Evolutionary conservation across 2,113 vertebrate species (phyloP).

Genomic region (Pungitius pungitius): DNA sequence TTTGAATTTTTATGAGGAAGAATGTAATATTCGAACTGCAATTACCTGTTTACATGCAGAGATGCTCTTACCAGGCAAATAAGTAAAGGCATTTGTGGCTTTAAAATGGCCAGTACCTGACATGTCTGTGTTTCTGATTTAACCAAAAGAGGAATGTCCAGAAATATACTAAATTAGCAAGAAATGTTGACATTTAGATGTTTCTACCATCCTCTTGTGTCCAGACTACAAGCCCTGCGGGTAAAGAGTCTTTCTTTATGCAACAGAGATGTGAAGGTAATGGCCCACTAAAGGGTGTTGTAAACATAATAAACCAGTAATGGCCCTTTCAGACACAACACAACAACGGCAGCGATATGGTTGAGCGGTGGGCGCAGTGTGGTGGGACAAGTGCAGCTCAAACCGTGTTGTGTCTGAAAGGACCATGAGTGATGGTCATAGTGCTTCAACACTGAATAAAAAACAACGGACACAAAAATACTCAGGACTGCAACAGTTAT

Average conservation of each 20-base stretch:
- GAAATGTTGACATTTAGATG: background rate
- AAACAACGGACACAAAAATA: background rate
- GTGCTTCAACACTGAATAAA: background rate
- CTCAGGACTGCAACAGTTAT: background rate
- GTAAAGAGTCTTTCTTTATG: background rate
- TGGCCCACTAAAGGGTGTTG: background rate
- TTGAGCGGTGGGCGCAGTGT: background rate
- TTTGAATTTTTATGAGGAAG: background rate
- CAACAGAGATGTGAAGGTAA: background rate
- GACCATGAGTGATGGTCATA: background rate
- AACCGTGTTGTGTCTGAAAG: background rate
- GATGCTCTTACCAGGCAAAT: background rate
- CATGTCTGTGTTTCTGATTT: background rate
- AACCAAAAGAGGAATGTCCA: background rate
- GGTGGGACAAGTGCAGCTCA: background rate
- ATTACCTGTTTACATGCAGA: background rate
- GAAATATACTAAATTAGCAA: background rate
- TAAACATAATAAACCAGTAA: background rate
- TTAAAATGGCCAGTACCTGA: background rate
- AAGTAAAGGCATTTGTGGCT: background rate
- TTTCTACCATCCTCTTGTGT: no score
- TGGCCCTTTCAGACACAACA: constrained; percentile 1
- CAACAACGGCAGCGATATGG: background rate
- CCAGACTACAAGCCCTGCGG: background rate
- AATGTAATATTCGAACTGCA: background rate